These are phyloP conservation scores for Acleris laterana DNA, from an alignment of 2,888 invertebrate genomes.

Conservation along the genomic window DNA sequence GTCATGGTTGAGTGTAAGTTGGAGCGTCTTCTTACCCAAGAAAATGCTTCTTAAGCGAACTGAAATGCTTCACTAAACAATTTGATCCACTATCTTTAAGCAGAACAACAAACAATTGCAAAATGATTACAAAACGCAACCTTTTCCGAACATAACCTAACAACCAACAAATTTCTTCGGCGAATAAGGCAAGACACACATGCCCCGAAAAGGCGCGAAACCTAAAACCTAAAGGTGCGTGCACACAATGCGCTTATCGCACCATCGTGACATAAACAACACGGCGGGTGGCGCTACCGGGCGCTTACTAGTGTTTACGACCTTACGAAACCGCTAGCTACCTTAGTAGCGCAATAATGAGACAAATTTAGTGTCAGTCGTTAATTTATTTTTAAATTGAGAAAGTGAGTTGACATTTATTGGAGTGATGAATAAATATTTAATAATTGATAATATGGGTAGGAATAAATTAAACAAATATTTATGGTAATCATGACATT, in stretches of 20 bases:
- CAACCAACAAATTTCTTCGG: constrained; percentile 32
- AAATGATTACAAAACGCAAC: constrained; percentile 37
- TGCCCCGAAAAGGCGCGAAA: constrained; percentile 58
- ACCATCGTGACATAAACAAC: constrained; percentile 75
- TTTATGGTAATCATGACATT: background rate
- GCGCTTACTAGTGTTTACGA: constrained; percentile 60
- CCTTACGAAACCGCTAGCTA: constrained; percentile 53
- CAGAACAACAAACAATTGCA: constrained; percentile 19
- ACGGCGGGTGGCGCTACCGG: constrained; percentile 77
- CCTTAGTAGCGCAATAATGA: constrained; percentile 32
- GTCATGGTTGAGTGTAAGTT: too few species aligned
- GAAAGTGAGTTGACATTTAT: constrained; percentile 36
- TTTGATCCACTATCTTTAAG: background rate
- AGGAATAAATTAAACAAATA: constrained; percentile 16
- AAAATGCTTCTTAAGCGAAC: background rate
- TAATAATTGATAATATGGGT: constrained; percentile 14
- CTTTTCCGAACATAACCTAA: constrained; percentile 20
- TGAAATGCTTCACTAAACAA: background rate
- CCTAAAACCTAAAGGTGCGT: constrained; percentile 65
- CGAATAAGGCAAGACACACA: constrained; percentile 48
- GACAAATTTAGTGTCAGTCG: constrained; percentile 25
- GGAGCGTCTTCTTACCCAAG: too few species aligned
- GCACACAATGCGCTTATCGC: constrained; percentile 54
- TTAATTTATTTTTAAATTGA: constrained; percentile 29
- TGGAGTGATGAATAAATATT: constrained; percentile 30